Base-by-base conservation (phyloP, 2,797 vertebrate species). In the Cottoperca gobio region DNA sequence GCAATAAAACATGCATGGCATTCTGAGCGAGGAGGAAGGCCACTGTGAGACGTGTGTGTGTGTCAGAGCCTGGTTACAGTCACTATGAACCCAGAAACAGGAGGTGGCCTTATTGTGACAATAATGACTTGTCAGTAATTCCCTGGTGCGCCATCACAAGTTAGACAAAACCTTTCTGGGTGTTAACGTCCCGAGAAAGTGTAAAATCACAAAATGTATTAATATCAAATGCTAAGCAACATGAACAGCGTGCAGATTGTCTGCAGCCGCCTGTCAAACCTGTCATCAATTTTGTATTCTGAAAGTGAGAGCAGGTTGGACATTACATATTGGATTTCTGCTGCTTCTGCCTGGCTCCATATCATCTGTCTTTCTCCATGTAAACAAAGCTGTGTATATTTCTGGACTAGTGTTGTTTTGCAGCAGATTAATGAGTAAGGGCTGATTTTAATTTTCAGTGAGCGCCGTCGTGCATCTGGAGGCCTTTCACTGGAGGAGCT, bases 401-500 rank as follows among this genome's bases (percentile, higher is more conserved):
- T 60, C 40, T 24, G 40, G 14, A 43, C 21, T 10, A 8, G 35
- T 54, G 12, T 72, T 78, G 76, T 43, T 81, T 81, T 76, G 35
- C 55, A 49, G 65, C 16, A 23, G 45, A 76, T 74, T 76, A 46
- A 79, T 8, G 39, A 82, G 61, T 45, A 7, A 16, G 0, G 7
- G 14, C 16, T 66, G 48, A 85, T 54, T 64, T 70, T 69, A 9
- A 46, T 67, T 88, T 92, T 45, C 89, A 98, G 97, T 39, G 79
- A 93, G 24, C 94, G 43, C 1, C 93, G 95, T 0, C 89, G 92
- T 43, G 92, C 92, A 4, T 91, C 95, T 1, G 96, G 94, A 79
- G 96, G 95, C 19, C 91, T 96, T 65, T 94, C 97, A 45, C 79
- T 97, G 90, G 97, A 98, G 48, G 97, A 99, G 49, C 91, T 97